Evolutionary conservation across 2,113 vertebrate species (phyloP), one percentile per base, ranked within the genome.

Genomic region (Hippocampus mohnikei): DNA sequence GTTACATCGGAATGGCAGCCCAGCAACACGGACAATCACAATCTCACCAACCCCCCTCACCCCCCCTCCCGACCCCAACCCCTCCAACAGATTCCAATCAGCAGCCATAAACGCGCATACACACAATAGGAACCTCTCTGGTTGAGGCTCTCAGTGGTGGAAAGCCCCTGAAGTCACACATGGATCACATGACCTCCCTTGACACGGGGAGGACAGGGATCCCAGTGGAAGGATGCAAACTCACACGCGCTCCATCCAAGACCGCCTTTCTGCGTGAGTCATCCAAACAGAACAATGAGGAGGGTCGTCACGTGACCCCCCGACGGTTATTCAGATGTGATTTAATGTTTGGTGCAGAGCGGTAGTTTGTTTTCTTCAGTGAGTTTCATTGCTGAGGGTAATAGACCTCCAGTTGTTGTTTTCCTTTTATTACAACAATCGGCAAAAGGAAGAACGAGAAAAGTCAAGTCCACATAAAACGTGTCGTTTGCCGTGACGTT

Each of bases 121-220:
- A 68, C 46, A 71, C 66, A 72, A 67, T 60, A 75, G 74, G 70
- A 78, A 66, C 70, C 74, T 18, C 74, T 71, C 46, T 78, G 75
- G 75, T 75, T 55, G 21, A 76, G 70, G 71, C 81, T 79, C 71
- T 55, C 73, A 69, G 83, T 21, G 20, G 73, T 88, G 87, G 88
- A 90, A 90, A 90, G 62, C 78, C 88, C 84, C 88, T 85, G 85
- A 84, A 83, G 80, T 88, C 85, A 78, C 83, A 87, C 80, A 85
- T 74, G 83, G 87, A 88, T 90, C 88, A 87, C 85, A 83, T 88
- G 84, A 90, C 83, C 87, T 88, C 79, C 79, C 81, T 67, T 82
- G 87, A 84, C 87, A 84, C 73, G 66, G 67, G 67, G 83, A 86
- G 81, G 80, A 87, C 80, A 83, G 76, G 81, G 74, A 76, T 87